A percentile compares a stretch with the other conserved stretches of the same genome.
phyloP scores from a whole-genome alignment of 2,888 invertebrate genomes.

The Philhelius pedissequus region DNA sequence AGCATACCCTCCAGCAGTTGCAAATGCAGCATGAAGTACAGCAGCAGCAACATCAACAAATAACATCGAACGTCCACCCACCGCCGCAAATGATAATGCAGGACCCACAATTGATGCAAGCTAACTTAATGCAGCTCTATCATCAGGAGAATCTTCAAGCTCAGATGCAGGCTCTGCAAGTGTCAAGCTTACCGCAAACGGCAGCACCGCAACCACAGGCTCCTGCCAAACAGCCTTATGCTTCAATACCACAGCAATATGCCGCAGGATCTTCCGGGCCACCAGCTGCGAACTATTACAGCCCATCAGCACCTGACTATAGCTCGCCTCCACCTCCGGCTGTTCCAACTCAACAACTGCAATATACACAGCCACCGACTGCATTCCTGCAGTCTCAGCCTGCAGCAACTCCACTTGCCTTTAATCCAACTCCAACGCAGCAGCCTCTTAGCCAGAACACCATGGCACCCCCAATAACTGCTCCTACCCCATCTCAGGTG shows the following conservation, averaged over 20 bases:
- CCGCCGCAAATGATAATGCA: slow-evolving; percentile 74
- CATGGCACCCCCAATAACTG: slow-evolving; percentile 46
- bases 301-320: slow-evolving; percentile 65
- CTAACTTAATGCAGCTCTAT: slow-evolving; percentile 73
- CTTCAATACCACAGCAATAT: slow-evolving; percentile 71
- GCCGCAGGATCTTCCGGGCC: slow-evolving; percentile 47
- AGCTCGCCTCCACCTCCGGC: slow-evolving; percentile 57
- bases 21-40: slow-evolving; percentile 71
- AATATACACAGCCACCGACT: slow-evolving; percentile 60
- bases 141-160: slow-evolving; percentile 75
- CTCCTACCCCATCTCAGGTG: slow-evolving; percentile 42
- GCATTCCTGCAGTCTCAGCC: slow-evolving; percentile 71
- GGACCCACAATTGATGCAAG: slow-evolving; percentile 73
- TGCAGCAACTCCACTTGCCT: slow-evolving; percentile 49
- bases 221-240: slow-evolving; percentile 68
- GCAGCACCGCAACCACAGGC: slow-evolving; percentile 69
- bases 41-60: slow-evolving; percentile 70
- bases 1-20: slow-evolving; percentile 71
- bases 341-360: slow-evolving; percentile 54
- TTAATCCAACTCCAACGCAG: slow-evolving; percentile 40
- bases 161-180: slow-evolving; percentile 73
- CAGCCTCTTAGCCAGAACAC: slow-evolving; percentile 46
- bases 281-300: slow-evolving; percentile 68
- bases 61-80: slow-evolving; percentile 60
- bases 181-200: slow-evolving; percentile 70